A percentile compares a stretch with the other conserved stretches of the same genome.
Evolutionary conservation across 2,797 vertebrate species (phyloP).

Genomic region (Paedocypris micromegethes): DNA sequence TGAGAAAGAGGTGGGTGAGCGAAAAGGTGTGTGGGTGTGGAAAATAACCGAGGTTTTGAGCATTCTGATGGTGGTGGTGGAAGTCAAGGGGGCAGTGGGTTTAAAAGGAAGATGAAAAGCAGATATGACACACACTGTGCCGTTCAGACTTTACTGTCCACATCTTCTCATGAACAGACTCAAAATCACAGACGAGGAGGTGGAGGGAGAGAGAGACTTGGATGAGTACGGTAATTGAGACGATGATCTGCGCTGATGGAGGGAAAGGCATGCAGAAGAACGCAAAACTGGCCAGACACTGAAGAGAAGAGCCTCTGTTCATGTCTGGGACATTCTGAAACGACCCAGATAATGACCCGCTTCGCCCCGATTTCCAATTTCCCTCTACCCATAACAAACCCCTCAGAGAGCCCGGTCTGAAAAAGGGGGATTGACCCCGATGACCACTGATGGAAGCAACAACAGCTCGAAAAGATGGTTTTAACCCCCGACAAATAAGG

Average conservation of each 20-base stretch:
- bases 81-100: slow-evolving; percentile 18
- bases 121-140: slow-evolving; percentile 12
- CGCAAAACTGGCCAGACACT: slow-evolving; percentile 12
- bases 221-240: slow-evolving; percentile 43
- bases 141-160: slow-evolving; percentile 24
- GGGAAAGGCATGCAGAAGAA: slow-evolving; percentile 10
- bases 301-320: slow-evolving; percentile 12
- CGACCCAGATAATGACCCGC: slow-evolving; percentile 35
- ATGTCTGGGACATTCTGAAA: slow-evolving; percentile 30
- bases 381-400: background rate
- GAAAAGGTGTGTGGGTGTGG: background rate
- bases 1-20: slow-evolving; percentile 1
- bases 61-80: slow-evolving; percentile 17
- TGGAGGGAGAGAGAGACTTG: background rate
- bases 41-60: slow-evolving; percentile 14
- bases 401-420: slow-evolving; percentile 4
- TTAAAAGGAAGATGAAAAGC: slow-evolving; percentile 29
- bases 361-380: background rate
- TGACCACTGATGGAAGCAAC: slow-evolving; percentile 18
- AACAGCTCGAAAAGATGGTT: slow-evolving; percentile 34
- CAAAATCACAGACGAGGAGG: slow-evolving; percentile 9
- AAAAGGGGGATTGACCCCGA: slow-evolving; percentile 28
- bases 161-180: slow-evolving; percentile 2
- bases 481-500: slow-evolving; percentile 37
- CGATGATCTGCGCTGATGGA: slow-evolving; percentile 44